phyloP scores from a whole-genome alignment of 1,140 invertebrate genomes.

The Philotrypesis tridentata region DNA sequence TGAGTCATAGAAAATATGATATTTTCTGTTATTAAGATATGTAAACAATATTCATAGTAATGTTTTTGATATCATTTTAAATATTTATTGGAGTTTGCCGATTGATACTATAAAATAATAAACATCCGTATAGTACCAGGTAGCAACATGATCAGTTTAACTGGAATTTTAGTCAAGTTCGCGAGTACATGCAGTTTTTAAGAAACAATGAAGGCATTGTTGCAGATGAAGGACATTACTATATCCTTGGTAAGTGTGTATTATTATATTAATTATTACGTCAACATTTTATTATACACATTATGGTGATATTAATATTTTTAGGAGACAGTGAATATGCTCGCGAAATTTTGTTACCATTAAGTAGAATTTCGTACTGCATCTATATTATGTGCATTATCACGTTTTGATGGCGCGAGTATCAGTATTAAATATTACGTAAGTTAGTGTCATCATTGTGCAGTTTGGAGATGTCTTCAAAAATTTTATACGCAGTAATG shows the following conservation, averaged over 20 bases:
- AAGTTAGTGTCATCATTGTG: too few relatives aligned
- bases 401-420: too few relatives aligned
- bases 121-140: background rate
- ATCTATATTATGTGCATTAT: too few relatives aligned
- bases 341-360: too few relatives aligned
- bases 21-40: too few relatives aligned
- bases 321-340: background rate
- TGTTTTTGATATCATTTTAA: background rate
- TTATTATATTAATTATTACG: too few relatives aligned
- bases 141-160: background rate
- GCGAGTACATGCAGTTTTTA: background rate
- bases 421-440: too few relatives aligned
- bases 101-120: background rate
- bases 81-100: background rate
- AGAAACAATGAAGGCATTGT: background rate
- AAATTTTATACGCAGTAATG: too few relatives aligned
- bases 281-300: background rate
- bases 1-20: too few relatives aligned
- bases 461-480: too few relatives aligned
- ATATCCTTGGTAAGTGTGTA: background rate
- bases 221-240: background rate
- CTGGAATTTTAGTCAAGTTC: background rate
- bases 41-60: too few relatives aligned
- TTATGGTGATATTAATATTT: background rate
- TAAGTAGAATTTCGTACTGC: too few relatives aligned